Base-by-base conservation (phyloP, 1,140 invertebrate genomes). In the Saccostrea cuccullata region DNA sequence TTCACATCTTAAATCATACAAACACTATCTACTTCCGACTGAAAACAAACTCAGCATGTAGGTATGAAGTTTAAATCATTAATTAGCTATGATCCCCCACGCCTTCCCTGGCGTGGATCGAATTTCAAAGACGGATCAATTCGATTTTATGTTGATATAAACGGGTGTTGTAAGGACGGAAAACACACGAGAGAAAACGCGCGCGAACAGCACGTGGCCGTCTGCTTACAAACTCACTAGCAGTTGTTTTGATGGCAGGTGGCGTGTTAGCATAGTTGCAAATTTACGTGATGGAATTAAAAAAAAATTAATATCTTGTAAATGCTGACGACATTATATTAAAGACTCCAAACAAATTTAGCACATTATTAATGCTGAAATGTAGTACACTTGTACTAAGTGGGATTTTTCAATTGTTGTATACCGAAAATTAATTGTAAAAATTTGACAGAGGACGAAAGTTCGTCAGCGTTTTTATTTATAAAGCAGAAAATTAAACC, bases 131-230 rank as follows among this genome's bases (percentile, higher is more conserved):
- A 64, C 58, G n/a, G 58, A 20, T 64, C 15, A 20, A n/a, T 64
- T 64, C 58, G 58, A 64, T 64, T 64, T 64, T 64, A n/a, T 17
- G 58, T 64, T 64, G 17, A 64, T 64, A 64, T 64, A 64, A 64
- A 64, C 58, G 58, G 58, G 58, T 20, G 58, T 64, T 64, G 17
- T 20, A n/a, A 17, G 6, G 15, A 5, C 0, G 17, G 8, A 6
- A 64, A 4, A 64, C 58, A 64, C 58, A 64, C 58, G n/a, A n/a
- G 58, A 64, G 17, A 64, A 64, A 64, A 64, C 58, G n/a, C 58
- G 58, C 58, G 58, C 17, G 13, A 20, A 64, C 58, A 64, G 58
- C 58, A 64, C 58, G 58, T 64, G 17, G 58, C 17, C 58, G 17
- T 64, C 58, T 64, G 58, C 58, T 64, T n/a, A 2, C 58, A 47